These are phyloP conservation scores for Bembecia ichneumoniformis DNA, from an alignment of 2,888 invertebrate species.

Conservation along the genomic window DNA sequence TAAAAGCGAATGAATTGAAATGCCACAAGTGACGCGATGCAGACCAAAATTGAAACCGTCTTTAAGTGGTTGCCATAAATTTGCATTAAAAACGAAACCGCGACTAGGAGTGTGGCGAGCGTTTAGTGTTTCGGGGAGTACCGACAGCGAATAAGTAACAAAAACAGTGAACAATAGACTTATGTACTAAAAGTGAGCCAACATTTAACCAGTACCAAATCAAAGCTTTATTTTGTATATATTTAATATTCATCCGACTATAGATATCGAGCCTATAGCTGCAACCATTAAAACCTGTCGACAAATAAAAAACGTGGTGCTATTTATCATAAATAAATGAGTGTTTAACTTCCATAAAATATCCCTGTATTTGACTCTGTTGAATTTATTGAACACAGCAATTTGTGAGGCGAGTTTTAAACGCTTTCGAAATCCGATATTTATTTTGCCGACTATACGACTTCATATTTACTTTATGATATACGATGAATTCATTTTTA, in stretches of 20 bases:
- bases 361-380: constrained; percentile 71
- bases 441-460: background rate
- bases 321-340: constrained; percentile 11
- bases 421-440: constrained; percentile 21
- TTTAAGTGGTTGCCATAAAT: no score
- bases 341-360: constrained; percentile 57
- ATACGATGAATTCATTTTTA: no score
- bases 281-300: background rate
- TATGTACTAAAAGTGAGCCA: constrained; percentile 48
- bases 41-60: no score
- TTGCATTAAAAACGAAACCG: no score
- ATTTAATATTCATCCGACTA: background rate
- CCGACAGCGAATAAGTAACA: constrained; percentile 35
- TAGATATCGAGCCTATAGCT: background rate
- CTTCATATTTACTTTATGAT: no score
- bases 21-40: no score
- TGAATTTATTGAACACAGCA: constrained; percentile 63
- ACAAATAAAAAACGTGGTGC: background rate
- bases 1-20: no score
- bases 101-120: no score
- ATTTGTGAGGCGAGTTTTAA: constrained; percentile 40
- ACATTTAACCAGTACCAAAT: constrained; percentile 64
- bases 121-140: constrained; percentile 30
- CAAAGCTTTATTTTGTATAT: constrained; percentile 67
- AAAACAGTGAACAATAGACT: constrained; percentile 24